Evolutionary conservation across 2,113 vertebrate genomes (phyloP), one percentile per base, ranked within the genome.

Genomic region (Coturnix japonica): DNA sequence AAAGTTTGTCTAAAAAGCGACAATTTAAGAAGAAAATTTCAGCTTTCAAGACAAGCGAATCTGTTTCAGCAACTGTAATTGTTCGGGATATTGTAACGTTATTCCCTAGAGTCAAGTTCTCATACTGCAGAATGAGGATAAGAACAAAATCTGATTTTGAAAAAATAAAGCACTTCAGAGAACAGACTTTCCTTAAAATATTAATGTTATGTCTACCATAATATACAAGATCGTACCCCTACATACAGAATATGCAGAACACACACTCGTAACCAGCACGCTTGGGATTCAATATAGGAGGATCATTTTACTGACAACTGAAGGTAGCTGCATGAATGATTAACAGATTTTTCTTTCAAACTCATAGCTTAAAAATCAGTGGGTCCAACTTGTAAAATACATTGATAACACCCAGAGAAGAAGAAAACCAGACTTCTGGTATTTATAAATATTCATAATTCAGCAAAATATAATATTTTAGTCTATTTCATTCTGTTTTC

Each of bases 21-120:
- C 91, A 96, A 92, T 46, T 95, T 94, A 83, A 88, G 81, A 95
- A 91, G 66, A 71, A 89, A 92, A 71, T 61, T 81, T 94, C 84
- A 81, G 49, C 39, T 91, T 86, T 88, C 77, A 91, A 93, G 65
- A 77, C 73, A 90, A 72, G 71, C 74, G 94, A 67, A 93, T 82
- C 61, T 70, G 41, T 66, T 89, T 89, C 87, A 94, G 85, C 25
- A 79, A 83, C 39, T 86, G 65, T 84, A 78, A 53, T 21, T 91
- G 78, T 64, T 90, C 78, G 59, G 87, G 87, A 75, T 86, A 74
- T 11, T 79, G 87, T 81, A 93, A 83, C 44, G 37, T 14, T 66
- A 94, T 78, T 74, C 66, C 66, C 74, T 79, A 35, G 41, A 78
- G 66, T 92, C 73, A 85, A 69, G 35, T 81, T 93, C 83, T 92